Evolutionary conservation across 2,113 vertebrate genomes (phyloP).

Genomic region (Epinephelus cyanopodus): DNA sequence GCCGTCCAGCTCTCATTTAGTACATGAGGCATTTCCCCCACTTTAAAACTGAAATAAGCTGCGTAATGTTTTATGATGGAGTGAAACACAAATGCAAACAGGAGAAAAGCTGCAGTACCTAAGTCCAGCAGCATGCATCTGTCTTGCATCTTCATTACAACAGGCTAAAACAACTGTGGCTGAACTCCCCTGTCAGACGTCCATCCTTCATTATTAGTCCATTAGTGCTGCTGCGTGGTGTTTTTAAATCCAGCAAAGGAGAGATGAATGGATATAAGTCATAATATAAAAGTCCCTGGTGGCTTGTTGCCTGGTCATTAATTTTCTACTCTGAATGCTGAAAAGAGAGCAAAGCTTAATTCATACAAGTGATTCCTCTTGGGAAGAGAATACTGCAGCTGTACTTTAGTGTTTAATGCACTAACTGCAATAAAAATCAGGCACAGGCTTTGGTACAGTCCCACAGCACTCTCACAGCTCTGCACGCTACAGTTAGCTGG

Average conservation of each 20-base stretch:
- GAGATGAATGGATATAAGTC: constrained; percentile 5
- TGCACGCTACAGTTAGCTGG: constrained; percentile 26
- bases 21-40: constrained; percentile 33
- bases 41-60: constrained; percentile 33
- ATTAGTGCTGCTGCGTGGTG: background rate
- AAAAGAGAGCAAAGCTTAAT: constrained; percentile 27
- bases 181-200: constrained; percentile 15
- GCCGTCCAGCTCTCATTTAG: constrained; percentile 10
- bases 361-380: constrained; percentile 29
- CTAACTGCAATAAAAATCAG: constrained; percentile 34
- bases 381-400: constrained; percentile 19
- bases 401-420: constrained; percentile 37
- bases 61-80: constrained; percentile 44
- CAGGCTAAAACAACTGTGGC: constrained; percentile 8
- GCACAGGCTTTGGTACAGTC: constrained; percentile 16
- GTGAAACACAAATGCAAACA: constrained; percentile 11
- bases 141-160: constrained; percentile 32
- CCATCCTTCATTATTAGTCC: constrained; percentile 36
- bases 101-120: background rate
- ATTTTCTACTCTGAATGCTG: constrained; percentile 4
- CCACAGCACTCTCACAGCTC: background rate
- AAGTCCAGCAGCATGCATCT: constrained; percentile 38
- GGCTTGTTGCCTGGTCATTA: constrained; percentile 29
- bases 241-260: background rate
- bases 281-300: background rate